Evolutionary conservation across 2,888 invertebrate species (phyloP), one percentile per base, ranked within the genome.

Genomic region (Trissolcus brochymenae): DNA sequence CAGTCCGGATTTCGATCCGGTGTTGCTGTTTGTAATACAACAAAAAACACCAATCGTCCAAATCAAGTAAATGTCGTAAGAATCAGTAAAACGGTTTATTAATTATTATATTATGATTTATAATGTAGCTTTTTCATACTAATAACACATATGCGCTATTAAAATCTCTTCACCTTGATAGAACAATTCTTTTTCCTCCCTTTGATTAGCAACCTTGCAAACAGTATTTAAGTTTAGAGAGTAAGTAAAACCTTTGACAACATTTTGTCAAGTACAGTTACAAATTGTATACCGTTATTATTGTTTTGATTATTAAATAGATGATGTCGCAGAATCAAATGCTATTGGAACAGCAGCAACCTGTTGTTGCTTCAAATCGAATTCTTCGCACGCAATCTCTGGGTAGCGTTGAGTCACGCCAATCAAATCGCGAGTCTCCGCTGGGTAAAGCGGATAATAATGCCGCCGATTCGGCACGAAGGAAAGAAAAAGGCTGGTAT

Each of bases 401-500:
- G 21, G 92, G 92, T 1, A 92, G 92, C 82, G 92, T 92, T 6
- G 92, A 89, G 60, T 86, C 84, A 0, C 86, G 88, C 84, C 86
- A 88, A n/a, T 82, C 83, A 16, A 81, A 70, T 67, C 81, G 84
- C 6, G 86, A 87, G 14, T 81, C 82, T 0, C 81, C 80, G 1
- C 83, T 84, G 1, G 76, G 80, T 13, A 83, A 84, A 41, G 86
- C 86, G 14, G 35, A 35, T 11, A 35, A 2, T 35, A 35, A 35
- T 25, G 76, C 66, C 11, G 80, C 83, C 13, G 81, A 81, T 19
- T 62, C 67, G 1, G 79, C 72, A 29, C 81, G 86, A 6, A 72
- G 88, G 87, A 76, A 88, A 82, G 93, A 93, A 83, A 93, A 93
- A 81, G 92, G 93, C 80, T 94, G 93, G 93, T 93, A 93, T 84